A percentile compares a stretch with the other conserved stretches of the same genome.
These are phyloP conservation scores for Mimas tiliae DNA, from an alignment of 2,888 invertebrate species.

Conservation along the genomic window DNA sequence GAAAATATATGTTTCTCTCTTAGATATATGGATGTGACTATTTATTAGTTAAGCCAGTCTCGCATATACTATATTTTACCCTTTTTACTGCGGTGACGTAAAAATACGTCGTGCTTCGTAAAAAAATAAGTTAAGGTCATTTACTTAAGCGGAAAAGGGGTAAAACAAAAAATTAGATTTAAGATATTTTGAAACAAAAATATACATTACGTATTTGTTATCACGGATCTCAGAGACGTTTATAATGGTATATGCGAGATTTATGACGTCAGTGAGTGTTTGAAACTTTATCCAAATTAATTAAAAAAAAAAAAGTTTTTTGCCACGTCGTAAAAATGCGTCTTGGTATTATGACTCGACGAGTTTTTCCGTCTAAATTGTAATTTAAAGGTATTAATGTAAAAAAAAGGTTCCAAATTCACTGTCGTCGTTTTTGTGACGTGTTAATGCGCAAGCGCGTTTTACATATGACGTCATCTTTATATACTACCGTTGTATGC, in stretches of 20 bases:
- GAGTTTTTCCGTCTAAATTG: no score
- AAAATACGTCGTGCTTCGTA: not conserved
- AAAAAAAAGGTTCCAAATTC: not conserved
- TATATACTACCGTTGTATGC: conserved; percentile 14
- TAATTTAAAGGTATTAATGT: no score
- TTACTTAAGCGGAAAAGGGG: no score
- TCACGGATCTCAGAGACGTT: conserved; percentile 12
- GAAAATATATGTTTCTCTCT: not conserved
- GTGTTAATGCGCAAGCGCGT: not conserved
- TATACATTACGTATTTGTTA: not conserved
- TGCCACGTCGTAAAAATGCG: not conserved
- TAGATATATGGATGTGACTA: conserved; percentile 29
- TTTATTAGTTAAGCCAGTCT: conserved; percentile 1
- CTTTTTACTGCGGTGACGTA: not conserved
- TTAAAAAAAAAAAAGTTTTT: not conserved
- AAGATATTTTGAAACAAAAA: conserved; percentile 1
- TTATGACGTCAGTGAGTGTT: not conserved
- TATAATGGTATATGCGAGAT: conserved; percentile 7
- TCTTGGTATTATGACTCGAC: not conserved
- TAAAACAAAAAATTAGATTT: not conserved
- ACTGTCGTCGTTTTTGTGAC: not conserved
- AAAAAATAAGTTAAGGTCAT: no score
- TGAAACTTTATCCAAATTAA: not conserved
- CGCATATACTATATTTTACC: conserved; percentile 11
- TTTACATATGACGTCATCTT: no score